Conservation (phyloP, 2,113 vertebrate genomes). For the Petrocephalus zakoni region DNA sequence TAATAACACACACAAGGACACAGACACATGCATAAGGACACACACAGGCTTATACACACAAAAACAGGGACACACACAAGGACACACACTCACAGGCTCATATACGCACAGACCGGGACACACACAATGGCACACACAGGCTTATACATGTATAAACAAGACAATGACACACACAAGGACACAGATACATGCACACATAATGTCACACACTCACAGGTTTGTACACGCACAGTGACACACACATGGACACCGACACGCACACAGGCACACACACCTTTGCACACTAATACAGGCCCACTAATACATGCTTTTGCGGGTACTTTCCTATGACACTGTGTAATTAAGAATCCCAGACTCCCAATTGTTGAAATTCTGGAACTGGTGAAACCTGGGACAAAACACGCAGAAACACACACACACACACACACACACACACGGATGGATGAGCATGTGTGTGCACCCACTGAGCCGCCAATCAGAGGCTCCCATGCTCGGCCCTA, state of each 20-base stretch:
- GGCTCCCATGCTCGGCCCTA: background rate
- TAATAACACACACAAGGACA: background rate
- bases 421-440: background rate
- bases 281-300: background rate
- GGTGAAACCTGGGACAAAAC: background rate
- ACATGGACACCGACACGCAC: background rate
- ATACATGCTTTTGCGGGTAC: too few species aligned
- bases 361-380: background rate
- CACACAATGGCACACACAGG: background rate
- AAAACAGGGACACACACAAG: background rate
- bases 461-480: background rate
- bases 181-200: too few species aligned
- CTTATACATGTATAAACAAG: too few species aligned
- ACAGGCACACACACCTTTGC: background rate
- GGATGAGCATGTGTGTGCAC: background rate
- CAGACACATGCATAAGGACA: conserved; percentile 22
- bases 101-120: too few species aligned
- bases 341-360: background rate
- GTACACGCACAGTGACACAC: too few species aligned
- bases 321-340: too few species aligned
- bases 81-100: background rate
- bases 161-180: background rate
- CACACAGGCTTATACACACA: background rate
- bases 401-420: background rate
- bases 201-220: conserved; percentile 11